These are phyloP conservation scores for Dendropsophus ebraccatus DNA, from an alignment of 2,113 vertebrate species.

Conservation along the genomic window DNA sequence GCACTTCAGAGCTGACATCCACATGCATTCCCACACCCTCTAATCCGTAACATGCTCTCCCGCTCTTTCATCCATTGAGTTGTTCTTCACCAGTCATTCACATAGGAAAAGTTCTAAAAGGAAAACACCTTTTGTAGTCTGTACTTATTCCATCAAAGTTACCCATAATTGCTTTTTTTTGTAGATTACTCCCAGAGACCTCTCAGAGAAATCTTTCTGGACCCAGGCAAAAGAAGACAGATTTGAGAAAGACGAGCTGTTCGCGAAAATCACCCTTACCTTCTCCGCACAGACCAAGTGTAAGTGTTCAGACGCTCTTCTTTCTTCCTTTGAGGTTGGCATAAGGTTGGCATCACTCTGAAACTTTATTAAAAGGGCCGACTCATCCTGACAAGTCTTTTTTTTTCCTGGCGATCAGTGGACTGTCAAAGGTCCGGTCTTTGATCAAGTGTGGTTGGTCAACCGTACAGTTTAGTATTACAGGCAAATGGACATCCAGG, in stretches of 20 bases:
- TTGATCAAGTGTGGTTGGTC: too few relatives aligned
- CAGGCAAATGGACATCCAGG: too few relatives aligned
- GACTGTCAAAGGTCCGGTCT: background rate
- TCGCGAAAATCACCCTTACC: slow-evolving; percentile 84
- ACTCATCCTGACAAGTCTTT: background rate
- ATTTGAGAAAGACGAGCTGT: slow-evolving; percentile 87
- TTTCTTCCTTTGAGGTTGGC: background rate
- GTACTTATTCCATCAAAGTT: slow-evolving; percentile 43
- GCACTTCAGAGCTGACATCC: slow-evolving; percentile 18
- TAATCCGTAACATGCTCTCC: slow-evolving; percentile 13
- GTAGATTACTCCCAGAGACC: slow-evolving; percentile 76
- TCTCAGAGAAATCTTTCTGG: slow-evolving; percentile 88
- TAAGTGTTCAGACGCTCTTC: slow-evolving; percentile 71
- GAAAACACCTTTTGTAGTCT: slow-evolving; percentile 25
- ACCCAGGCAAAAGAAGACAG: slow-evolving; percentile 80
- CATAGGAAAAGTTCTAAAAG: slow-evolving; percentile 29
- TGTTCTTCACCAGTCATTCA: slow-evolving; percentile 39
- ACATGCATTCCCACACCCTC: background rate
- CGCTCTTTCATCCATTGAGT: slow-evolving; percentile 32
- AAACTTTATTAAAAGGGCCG: background rate
- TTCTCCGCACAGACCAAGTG: slow-evolving; percentile 88
- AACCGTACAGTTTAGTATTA: too few relatives aligned
- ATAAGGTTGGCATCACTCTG: background rate
- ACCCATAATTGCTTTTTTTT: slow-evolving; percentile 45
- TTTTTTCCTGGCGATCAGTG: background rate